Conservation (phyloP, 2,888 invertebrate genomes). For the Drosophila cyrtoloma region DNA sequence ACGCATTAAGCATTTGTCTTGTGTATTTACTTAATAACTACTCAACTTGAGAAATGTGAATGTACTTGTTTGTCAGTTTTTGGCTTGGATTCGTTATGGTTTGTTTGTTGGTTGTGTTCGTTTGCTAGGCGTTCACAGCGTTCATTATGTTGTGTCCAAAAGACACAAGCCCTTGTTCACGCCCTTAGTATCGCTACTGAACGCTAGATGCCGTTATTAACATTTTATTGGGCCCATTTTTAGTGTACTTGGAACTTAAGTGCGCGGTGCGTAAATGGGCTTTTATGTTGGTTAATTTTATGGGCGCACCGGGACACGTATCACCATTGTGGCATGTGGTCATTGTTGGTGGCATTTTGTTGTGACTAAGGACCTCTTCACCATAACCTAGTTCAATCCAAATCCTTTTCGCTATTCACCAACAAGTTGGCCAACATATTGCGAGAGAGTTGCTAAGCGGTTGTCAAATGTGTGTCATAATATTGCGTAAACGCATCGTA, state of each 20-base stretch:
- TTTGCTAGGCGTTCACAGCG: not conserved
- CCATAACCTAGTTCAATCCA: not conserved
- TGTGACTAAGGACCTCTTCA: not conserved
- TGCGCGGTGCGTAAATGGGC: slow-evolving; percentile 28
- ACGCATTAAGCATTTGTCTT: not conserved
- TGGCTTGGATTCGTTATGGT: not conserved
- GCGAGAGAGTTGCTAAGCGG: slow-evolving; percentile 8
- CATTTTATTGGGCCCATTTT: slow-evolving; percentile 26
- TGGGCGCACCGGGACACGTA: slow-evolving; percentile 18
- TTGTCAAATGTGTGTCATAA: slow-evolving; percentile 37
- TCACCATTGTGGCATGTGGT: slow-evolving; percentile 29
- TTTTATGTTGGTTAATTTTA: slow-evolving; percentile 54
- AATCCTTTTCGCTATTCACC: slow-evolving; percentile 10
- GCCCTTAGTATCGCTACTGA: slow-evolving; percentile 4
- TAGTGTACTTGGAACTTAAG: slow-evolving; percentile 32
- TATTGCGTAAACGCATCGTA: slow-evolving; percentile 25
- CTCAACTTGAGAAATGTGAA: not conserved
- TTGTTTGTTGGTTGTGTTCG: not conserved
- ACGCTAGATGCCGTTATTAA: slow-evolving; percentile 26
- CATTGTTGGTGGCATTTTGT: slow-evolving; percentile 29
- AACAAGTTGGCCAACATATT: slow-evolving; percentile 21
- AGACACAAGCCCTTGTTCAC: not conserved
- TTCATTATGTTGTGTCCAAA: not conserved
- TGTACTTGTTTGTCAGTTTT: not conserved
- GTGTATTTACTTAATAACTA: not conserved